Conservation (phyloP, 1,140 invertebrate genomes). For the Penaeus indicus region DNA sequence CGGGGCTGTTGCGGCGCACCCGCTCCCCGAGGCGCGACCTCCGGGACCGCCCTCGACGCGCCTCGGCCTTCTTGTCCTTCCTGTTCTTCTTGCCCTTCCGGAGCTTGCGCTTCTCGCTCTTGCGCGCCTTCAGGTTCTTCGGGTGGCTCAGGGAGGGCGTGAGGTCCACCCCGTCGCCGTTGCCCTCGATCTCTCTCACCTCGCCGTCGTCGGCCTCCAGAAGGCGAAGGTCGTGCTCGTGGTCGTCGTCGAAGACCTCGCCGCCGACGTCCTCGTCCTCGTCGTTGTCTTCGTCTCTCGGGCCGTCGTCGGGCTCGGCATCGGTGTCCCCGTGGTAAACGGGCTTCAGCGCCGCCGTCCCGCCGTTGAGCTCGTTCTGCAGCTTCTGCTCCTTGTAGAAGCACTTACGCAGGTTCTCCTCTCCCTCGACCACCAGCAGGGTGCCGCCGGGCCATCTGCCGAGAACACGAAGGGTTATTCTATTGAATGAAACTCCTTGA, state of each 20-base stretch:
- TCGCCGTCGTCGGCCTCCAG: background rate
- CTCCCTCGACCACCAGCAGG: constrained; percentile 57
- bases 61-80: constrained; percentile 37
- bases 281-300: constrained; percentile 37
- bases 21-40: constrained; percentile 6
- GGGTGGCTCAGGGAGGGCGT: no score
- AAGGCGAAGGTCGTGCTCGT: background rate
- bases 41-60: background rate
- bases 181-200: no score
- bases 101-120: background rate
- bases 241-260: constrained; percentile 55
- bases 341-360: constrained; percentile 1
- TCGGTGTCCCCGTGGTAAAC: constrained; percentile 7
- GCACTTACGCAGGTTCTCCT: constrained; percentile 61
- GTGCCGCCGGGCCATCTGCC: constrained; percentile 62
- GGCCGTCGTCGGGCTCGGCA: background rate
- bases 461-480: background rate
- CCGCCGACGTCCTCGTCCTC: constrained; percentile 36
- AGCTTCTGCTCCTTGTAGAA: constrained; percentile 60
- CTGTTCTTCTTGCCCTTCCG: constrained; percentile 31
- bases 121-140: no score
- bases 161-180: no score
- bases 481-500: background rate
- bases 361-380: background rate
- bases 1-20: background rate